Evolutionary conservation across 2,113 vertebrate genomes (phyloP), one percentile per base, ranked within the genome.

Genomic region (Chloroceryle aenea): DNA sequence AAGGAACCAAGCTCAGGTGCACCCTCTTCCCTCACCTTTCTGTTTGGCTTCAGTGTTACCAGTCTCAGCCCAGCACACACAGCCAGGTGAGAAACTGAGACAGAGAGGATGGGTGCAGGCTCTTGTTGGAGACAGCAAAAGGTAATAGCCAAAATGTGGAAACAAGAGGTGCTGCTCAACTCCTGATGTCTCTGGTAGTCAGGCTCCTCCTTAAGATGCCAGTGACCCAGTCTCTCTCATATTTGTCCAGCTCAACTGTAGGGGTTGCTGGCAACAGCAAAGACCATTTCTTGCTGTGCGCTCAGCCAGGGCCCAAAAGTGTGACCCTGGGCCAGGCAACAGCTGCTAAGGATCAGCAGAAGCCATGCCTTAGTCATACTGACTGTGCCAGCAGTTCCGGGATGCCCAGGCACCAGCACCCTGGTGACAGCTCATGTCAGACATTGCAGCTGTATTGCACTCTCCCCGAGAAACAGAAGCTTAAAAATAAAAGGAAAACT

Each of bases 381-480:
- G 2, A 9, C 29, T 6, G 29, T 0, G 17, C 26, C 84, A 85
- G 61, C 66, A 75, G 69, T 73, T 23, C 56, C 7, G 58, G 34
- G 4, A 17, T 16, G 47, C 45, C 56, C 52, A 12, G 43, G 85
- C 29, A 30, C 45, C 76, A 50, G 58, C 55, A 21, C 21, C 34
- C 47, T 1, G 36, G 30, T 38, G 34, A 22, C 20, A 2, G 61
- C 67, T 63, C 2, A 0, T 1, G 12, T n/a, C 72, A 20, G 23
- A 4, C 26, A 5, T 4, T 2, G 30, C 73, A 55, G 73, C 43
- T 12, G 4, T 4, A 16, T 2, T 34, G 1, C 1, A 0, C 29
- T n/a, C 42, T 62, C 21, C 52, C 75, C 4, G 3, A 5, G 1
- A 25, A 45, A 20, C 15, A 32, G 42, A 34, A 40, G 32, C 42